Base-by-base conservation (phyloP, 2,888 invertebrate genomes). In the Drosophila tanythrix region DNA sequence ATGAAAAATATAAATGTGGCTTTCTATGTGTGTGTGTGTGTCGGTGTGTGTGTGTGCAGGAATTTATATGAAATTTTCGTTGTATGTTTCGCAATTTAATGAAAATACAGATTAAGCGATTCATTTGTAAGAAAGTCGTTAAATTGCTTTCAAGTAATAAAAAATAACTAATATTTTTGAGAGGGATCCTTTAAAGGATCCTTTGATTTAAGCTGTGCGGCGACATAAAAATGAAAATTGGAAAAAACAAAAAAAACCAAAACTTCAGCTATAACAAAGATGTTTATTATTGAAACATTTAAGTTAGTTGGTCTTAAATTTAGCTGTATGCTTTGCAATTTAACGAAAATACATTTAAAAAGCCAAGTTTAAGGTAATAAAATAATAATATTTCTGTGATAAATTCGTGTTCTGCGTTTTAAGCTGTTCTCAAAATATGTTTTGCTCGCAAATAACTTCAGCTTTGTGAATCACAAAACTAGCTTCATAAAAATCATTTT, bases 61-160 rank as follows among this genome's bases (percentile, higher is more conserved):
- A 33, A 68, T 35, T 67, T 31, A 31, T 63, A 35, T 46, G 18
- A 5, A 10, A 10, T 56, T 27, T 27, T 8, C 21, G 2, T 11
- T 43, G n/a, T 21, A 18, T 43, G 55, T 18, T 55, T n/a, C n/a
- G 55, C 55, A n/a, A n/a, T 27, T 55, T 38, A 38, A 56, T 38
- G 38, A 38, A 56, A 38, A 57, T 40, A 29, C 56, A 29, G 29
- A 40, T 57, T 40, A 29, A 57, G 21, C n/a, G 13, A 40, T 29
- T 40, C 8, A 13, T 13, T 27, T 25, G 51, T 31, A n/a, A 29
- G 29, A 51, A 51, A 31, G n/a, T 13, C 51, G 10, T 27, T 27
- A 18, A 27, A 18, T 18, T 50, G 15, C 18, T 31, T 31, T 31
- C 29, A 7, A n/a, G 51, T 31, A 3, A 51, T n/a, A 31, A 51